Base-by-base conservation (phyloP, 2,888 invertebrate genomes). In the Thalpophila matura region DNA sequence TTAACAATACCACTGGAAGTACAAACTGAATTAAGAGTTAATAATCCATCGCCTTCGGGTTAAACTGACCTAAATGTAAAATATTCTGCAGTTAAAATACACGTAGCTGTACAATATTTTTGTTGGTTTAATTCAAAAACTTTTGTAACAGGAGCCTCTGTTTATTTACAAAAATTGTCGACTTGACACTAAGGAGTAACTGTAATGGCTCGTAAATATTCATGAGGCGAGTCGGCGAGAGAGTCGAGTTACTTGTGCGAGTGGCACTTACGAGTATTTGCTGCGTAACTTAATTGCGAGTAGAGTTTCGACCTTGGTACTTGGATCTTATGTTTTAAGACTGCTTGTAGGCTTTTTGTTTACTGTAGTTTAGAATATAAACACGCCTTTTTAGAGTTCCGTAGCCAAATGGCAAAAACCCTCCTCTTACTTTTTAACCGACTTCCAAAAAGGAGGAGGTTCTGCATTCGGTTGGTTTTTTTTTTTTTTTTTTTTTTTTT, bases 201-300 rank as follows among this genome's bases (percentile, higher is more conserved):
- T 57, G 67, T 79, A 76, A 76, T 79, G 76, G 76, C 49, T 79
- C 59, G 63, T 76, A 76, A 76, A 76, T 76, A 76, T 76, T 76
- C 76, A 76, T 72, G 63, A 79, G 57, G 54, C 31, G 72, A 66
- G 75, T 69, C 49, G 24, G 12, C 24, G 35, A 29, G 56, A 45
- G 70, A 70, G 63, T 75, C 76, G 46, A 67, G 76, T 79, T 75
- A 67, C 76, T 51, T 31, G 45, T 47, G 51, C 66, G 24, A 76
- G 67, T 71, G 72, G 61, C 42, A 57, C 65, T 60, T n/a, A n/a
- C n/a, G n/a, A n/a, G n/a, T 58, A 46, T 54, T 54, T 63, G 45
- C 51, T 54, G 45, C 59, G 54, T 45, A 70, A 65, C 55, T 57
- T 67, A 33, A 75, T 71, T 67, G 43, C 22, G 45, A 63, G 49